Percentiles rank a stretch among this genome's conserved stretches.
Evolutionary conservation across 2,888 invertebrate genomes (phyloP).

Genomic region (Lottia scabra): DNA sequence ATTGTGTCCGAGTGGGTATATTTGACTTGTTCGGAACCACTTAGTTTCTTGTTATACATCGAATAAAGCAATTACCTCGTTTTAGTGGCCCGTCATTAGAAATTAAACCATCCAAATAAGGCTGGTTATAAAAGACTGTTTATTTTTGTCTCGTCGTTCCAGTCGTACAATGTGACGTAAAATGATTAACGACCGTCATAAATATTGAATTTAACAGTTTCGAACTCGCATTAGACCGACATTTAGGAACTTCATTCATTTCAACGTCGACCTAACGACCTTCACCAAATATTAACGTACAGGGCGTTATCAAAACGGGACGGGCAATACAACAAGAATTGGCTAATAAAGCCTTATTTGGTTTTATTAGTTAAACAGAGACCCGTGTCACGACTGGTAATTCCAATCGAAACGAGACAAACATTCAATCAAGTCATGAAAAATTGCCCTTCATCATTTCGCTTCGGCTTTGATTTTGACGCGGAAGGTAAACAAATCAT

Average conservation of each 20-base stretch:
- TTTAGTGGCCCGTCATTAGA: slow-evolving; percentile 24
- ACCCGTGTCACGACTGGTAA: slow-evolving; percentile 25
- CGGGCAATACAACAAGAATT: no score
- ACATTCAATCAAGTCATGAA: slow-evolving; percentile 2
- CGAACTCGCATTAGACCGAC: slow-evolving; percentile 15
- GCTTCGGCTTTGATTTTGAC: not conserved
- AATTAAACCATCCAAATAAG: no score
- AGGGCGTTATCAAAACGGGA: slow-evolving; percentile 27
- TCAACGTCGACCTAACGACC: slow-evolving; percentile 21
- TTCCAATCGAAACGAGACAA: slow-evolving; percentile 21
- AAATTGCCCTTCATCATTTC: not conserved
- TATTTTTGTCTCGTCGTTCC: no score
- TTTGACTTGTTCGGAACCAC: slow-evolving; percentile 17
- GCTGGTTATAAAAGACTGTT: no score
- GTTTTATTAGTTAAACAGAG: slow-evolving; percentile 33
- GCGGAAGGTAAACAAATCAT: slow-evolving; percentile 24
- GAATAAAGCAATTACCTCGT: slow-evolving; percentile 42
- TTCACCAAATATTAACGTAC: slow-evolving; percentile 20
- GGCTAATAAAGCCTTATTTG: slow-evolving; percentile 6
- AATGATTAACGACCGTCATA: slow-evolving; percentile 37
- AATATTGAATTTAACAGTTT: slow-evolving; percentile 34
- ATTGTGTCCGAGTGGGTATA: slow-evolving; percentile 13
- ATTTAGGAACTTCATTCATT: slow-evolving; percentile 28
- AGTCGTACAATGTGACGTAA: not conserved
- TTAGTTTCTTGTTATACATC: slow-evolving; percentile 42